Evolutionary conservation across 2,888 invertebrate species (phyloP), one percentile per base, ranked within the genome.

Genomic region (Drosophila robusta): DNA sequence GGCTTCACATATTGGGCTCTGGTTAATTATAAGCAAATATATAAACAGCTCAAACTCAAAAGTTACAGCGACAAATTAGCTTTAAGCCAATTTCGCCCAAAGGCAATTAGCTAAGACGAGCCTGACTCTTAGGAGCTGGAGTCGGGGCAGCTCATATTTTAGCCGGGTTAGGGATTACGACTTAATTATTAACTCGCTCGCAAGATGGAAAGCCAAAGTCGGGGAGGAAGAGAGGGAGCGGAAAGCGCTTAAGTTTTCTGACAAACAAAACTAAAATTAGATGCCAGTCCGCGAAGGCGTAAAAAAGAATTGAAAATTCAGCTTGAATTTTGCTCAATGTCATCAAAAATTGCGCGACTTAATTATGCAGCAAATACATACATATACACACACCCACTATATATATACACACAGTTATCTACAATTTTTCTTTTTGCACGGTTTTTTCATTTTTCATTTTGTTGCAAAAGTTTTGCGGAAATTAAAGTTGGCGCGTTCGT

Each of bases 1-100:
- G 34, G 36, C 32, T 1, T 26, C 34, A 29, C 63, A 61, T 50
- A 82, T 82, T 58, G 52, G 64, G 62, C 38, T 68, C 44, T 64
- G 57, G 61, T 75, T 83, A 83, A 83, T 83, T 83, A 88, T 77
- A 87, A 83, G 65, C 80, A 83, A 83, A 88, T 83, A 86, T 16
- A 51, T 69, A 63, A 69, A 64, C 67, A 60, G 75, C 69, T 46
- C 49, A 61, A 64, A 55, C 58, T 51, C 70, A 41, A 46, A 56
- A 45, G 44, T 44, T 39, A 41, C 54, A 44, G 60, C 38, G 71
- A 68, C 74, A 88, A 76, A 83, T 86, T 86, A 69, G 69, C 89
- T 76, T 47, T 52, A 63, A 56, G 68, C 69, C 68, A 63, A 61
- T 54, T 66, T 58, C 26, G 54, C 62, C 41, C 14, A 36, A 63